A percentile compares a stretch with the other conserved stretches of the same genome.
Evolutionary conservation across 1,140 invertebrate genomes (phyloP).

Genomic region (Conus ventricosus): DNA sequence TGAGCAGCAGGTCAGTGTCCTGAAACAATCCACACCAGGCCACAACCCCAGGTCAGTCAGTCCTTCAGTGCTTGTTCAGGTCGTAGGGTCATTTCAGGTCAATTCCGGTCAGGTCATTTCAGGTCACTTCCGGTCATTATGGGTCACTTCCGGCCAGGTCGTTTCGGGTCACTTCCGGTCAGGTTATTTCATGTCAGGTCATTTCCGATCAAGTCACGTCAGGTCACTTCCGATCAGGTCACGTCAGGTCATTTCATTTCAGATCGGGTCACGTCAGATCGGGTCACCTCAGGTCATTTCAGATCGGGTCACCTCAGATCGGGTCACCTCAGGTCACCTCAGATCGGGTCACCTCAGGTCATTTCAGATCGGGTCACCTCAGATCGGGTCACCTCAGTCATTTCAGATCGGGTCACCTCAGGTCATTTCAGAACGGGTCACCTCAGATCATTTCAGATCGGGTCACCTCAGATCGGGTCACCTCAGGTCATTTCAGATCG

Average conservation of each 20-base stretch:
- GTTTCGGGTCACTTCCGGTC: too few species aligned
- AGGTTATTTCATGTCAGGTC: too few species aligned
- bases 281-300: background rate
- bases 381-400: too few species aligned
- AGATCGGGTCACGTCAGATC: background rate
- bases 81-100: background rate
- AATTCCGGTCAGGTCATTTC: background rate
- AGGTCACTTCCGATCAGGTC: too few species aligned
- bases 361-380: background rate
- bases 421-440: too few species aligned
- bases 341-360: background rate
- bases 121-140: background rate
- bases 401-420: too few species aligned
- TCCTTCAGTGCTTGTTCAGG: background rate
- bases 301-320: background rate
- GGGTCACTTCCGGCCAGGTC: background rate
- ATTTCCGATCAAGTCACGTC: too few species aligned
- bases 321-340: background rate
- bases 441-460: too few species aligned
- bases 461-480: too few species aligned
- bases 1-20: conserved; percentile 71
- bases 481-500: too few species aligned
- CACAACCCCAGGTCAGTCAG: background rate
- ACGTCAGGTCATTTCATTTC: background rate
- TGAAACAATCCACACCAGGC: conserved; percentile 28